Conservation (phyloP, 1,140 invertebrate genomes). For the Whitmania pigra region DNA sequence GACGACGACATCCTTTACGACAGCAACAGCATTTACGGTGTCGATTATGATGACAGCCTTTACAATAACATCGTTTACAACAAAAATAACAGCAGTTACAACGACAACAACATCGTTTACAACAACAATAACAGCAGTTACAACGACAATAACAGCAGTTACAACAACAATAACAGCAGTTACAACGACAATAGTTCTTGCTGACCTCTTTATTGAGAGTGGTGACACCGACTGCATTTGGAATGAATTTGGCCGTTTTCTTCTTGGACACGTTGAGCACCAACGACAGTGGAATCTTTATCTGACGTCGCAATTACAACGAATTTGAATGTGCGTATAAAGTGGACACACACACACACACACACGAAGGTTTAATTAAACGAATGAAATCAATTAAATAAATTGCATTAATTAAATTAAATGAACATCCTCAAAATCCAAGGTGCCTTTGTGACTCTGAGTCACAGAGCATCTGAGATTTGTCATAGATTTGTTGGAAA, state of each 20-base stretch:
- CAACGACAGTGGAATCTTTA: slow-evolving; percentile 53
- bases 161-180: not conserved
- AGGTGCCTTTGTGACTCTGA: too few species aligned
- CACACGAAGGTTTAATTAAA: too few species aligned
- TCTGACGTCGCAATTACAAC: slow-evolving; percentile 30
- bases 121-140: not conserved
- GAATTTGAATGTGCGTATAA: too few species aligned
- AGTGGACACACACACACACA: too few species aligned
- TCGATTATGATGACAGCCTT: too few species aligned
- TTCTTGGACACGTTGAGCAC: slow-evolving; percentile 76
- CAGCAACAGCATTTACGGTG: not conserved
- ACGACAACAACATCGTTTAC: not conserved
- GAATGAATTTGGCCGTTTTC: slow-evolving; percentile 71
- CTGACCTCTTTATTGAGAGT: slow-evolving; percentile 44
- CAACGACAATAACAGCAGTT: not conserved
- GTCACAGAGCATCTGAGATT: too few species aligned
- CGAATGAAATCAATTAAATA: too few species aligned
- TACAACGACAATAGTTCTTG: not conserved
- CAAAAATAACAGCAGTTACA: not conserved
- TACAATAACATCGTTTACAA: not conserved
- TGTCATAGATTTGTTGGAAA: too few species aligned
- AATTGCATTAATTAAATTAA: too few species aligned
- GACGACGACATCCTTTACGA: not conserved
- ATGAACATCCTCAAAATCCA: too few species aligned
- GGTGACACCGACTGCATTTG: slow-evolving; percentile 74